Evolutionary conservation across 2,888 invertebrate species (phyloP).

Genomic region (Drosophila nr. medialis): DNA sequence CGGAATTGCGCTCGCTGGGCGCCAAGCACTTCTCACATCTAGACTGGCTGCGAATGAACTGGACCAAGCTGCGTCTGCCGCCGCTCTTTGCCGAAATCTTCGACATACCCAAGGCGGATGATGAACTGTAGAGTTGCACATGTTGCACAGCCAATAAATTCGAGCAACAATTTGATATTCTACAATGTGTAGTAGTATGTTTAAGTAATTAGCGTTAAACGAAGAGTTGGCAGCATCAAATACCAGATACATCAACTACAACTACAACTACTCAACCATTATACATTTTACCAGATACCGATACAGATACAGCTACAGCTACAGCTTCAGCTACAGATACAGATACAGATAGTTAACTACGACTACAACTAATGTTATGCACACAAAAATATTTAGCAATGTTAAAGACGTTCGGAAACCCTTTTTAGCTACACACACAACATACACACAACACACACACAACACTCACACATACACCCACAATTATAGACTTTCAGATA

Average conservation of each 20-base stretch:
- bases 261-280: slow-evolving; percentile 67
- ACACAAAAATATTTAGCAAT: slow-evolving; percentile 61
- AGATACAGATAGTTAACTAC: slow-evolving; percentile 54
- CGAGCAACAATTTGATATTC: slow-evolving; percentile 42
- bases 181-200: slow-evolving; percentile 45
- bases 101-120: slow-evolving; percentile 95
- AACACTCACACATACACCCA: slow-evolving; percentile 16
- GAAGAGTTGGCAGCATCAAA: slow-evolving; percentile 24
- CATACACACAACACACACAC: slow-evolving; percentile 8
- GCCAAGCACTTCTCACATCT: slow-evolving; percentile 93
- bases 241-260: slow-evolving; percentile 46
- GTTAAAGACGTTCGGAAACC: slow-evolving; percentile 49
- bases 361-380: slow-evolving; percentile 40
- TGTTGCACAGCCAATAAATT: slow-evolving; percentile 32
- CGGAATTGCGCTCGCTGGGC: slow-evolving; percentile 92
- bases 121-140: slow-evolving; percentile 85
- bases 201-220: slow-evolving; percentile 62
- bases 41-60: slow-evolving; percentile 95
- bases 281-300: slow-evolving; percentile 45
- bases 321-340: slow-evolving; percentile 5
- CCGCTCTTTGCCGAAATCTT: slow-evolving; percentile 98
- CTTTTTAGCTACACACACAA: slow-evolving; percentile 34
- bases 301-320: slow-evolving; percentile 29
- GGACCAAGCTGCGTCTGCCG: slow-evolving; percentile 93
- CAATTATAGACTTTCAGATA: slow-evolving; percentile 47